These are phyloP conservation scores for Phymastichus coffea DNA, from an alignment of 1,140 invertebrate genomes.

Conservation along the genomic window DNA sequence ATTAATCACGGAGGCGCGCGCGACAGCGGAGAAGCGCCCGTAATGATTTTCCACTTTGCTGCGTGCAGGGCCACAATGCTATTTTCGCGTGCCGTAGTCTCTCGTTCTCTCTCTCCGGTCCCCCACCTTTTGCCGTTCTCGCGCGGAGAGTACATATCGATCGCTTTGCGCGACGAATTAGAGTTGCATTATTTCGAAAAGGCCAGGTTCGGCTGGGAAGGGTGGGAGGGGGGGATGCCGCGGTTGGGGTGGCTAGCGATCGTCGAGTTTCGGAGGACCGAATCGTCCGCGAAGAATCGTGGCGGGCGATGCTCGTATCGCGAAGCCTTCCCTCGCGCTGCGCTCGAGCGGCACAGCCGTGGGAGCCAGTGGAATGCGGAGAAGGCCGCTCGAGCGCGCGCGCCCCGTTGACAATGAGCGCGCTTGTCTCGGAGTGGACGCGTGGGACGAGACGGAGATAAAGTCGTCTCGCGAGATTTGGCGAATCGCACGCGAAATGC, in stretches of 20 bases:
- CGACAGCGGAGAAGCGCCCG: background rate
- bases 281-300: too few relatives aligned
- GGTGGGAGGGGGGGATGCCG: background rate
- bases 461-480: constrained; percentile 1
- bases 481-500: background rate
- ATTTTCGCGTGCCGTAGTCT: constrained; percentile 1
- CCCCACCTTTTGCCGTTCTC: background rate
- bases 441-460: too few relatives aligned
- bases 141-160: background rate
- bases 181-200: constrained; percentile 13
- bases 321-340: too few relatives aligned
- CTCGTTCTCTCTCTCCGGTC: background rate
- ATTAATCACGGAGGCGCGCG: constrained; percentile 15
- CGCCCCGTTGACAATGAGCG: too few relatives aligned
- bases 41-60: background rate
- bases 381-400: too few relatives aligned
- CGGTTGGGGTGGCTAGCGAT: background rate
- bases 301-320: too few relatives aligned
- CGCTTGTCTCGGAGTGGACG: too few relatives aligned
- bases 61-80: too few relatives aligned
- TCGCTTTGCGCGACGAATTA: background rate
- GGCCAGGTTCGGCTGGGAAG: background rate
- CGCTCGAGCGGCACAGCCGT: too few relatives aligned
- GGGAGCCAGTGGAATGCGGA: too few relatives aligned
- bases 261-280: too few relatives aligned